Evolutionary conservation across 2,888 invertebrate species (phyloP).

Genomic region (Hyles lineata): DNA sequence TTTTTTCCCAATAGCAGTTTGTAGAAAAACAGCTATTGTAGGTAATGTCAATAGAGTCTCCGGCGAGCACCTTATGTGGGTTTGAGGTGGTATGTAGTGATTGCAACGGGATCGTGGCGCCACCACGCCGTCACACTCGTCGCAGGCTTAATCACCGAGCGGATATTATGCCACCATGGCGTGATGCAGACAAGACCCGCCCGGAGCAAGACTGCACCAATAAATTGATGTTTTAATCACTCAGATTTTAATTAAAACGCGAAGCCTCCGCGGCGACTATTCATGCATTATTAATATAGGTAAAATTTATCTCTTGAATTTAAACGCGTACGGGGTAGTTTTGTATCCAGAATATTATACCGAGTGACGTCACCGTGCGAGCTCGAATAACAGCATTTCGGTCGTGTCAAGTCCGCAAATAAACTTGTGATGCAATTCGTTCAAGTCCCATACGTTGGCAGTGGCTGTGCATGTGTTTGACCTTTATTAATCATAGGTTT

Average conservation of each 20-base stretch:
- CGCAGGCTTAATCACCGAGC: conserved; percentile 47
- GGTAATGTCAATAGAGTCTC: conserved; percentile 2
- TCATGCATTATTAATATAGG: conserved; percentile 22
- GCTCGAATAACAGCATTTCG: conserved; percentile 54
- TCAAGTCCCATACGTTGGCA: conserved; percentile 48
- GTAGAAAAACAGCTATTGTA: conserved; percentile 21
- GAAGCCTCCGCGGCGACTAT: neutral
- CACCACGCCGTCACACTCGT: conserved; percentile 35
- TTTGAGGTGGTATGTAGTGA: conserved; percentile 33
- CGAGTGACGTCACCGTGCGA: conserved; percentile 44
- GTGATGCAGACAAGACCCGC: conserved; percentile 27
- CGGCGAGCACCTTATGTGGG: conserved; percentile 16
- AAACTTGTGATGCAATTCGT: conserved; percentile 69
- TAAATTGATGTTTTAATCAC: conserved; percentile 30
- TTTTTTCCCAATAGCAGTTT: neutral
- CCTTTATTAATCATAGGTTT: conserved; percentile 47
- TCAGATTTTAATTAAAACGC: conserved; percentile 24
- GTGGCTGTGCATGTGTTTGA: conserved; percentile 45
- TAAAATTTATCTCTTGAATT: conserved; percentile 11
- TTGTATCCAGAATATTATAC: conserved; percentile 34
- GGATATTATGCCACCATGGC: conserved; percentile 50
- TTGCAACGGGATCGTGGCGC: conserved; percentile 41
- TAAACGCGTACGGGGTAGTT: neutral
- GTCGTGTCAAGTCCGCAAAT: conserved; percentile 70
- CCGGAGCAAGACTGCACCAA: conserved; percentile 31